Conservation (phyloP, 2,888 invertebrate genomes). For the Parascotia fuliginaria region DNA sequence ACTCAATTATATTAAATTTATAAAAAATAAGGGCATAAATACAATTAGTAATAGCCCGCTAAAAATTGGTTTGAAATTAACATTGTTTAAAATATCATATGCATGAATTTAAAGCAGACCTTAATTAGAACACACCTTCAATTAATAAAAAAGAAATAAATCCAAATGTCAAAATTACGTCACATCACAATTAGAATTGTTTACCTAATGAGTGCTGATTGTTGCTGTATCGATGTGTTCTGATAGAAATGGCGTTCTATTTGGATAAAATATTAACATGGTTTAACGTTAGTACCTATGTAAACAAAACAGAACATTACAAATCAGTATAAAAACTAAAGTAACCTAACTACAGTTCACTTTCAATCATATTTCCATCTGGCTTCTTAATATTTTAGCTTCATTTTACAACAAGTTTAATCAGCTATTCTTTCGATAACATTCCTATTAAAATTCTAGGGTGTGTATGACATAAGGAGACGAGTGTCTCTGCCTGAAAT, state of each 20-base stretch:
- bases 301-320: slow-evolving; percentile 24
- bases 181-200: slow-evolving; percentile 24
- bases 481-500: slow-evolving; percentile 89
- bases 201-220: slow-evolving; percentile 24
- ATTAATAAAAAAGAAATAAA: slow-evolving; percentile 10
- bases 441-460: slow-evolving; percentile 85
- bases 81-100: not conserved
- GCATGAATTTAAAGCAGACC: slow-evolving; percentile 25
- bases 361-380: slow-evolving; percentile 31
- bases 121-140: no score
- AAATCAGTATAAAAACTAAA: slow-evolving; percentile 2
- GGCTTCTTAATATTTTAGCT: slow-evolving; percentile 53
- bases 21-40: not conserved
- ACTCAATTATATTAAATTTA: slow-evolving; percentile 1
- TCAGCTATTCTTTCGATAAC: slow-evolving; percentile 58
- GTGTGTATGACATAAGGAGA: slow-evolving; percentile 88
- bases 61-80: not conserved
- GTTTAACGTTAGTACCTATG: slow-evolving; percentile 58
- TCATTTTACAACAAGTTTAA: slow-evolving; percentile 37
- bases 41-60: not conserved
- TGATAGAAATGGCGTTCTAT: slow-evolving; percentile 57
- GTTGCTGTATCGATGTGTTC: slow-evolving; percentile 4
- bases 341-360: slow-evolving; percentile 16
- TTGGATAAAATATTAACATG: slow-evolving; percentile 53
- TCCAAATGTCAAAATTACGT: slow-evolving; percentile 26